These are phyloP conservation scores for Sandelia bainsii DNA, from an alignment of 2,797 vertebrate genomes.

Conservation along the genomic window DNA sequence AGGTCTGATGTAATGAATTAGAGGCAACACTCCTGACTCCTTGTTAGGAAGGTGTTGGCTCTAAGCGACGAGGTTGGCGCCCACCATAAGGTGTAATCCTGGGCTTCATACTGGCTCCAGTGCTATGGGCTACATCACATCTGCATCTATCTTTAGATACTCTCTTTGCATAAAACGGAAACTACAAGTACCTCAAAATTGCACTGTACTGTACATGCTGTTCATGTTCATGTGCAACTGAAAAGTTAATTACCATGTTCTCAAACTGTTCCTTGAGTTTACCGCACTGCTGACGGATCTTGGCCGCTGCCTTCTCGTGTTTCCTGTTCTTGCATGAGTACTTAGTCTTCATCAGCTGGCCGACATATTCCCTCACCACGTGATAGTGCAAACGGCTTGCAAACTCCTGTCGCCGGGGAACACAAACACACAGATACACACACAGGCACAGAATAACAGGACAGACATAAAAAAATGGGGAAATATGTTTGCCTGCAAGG, in stretches of 20 bases:
- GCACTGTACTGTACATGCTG: too few species aligned
- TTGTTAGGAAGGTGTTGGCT: too few species aligned
- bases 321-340: conserved; percentile 80
- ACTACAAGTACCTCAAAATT: too few species aligned
- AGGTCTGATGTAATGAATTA: too few species aligned
- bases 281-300: conserved; percentile 84
- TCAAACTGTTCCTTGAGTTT: conserved; percentile 77
- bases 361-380: conserved; percentile 86
- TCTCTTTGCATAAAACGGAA: too few species aligned
- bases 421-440: conserved; percentile 19
- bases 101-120: too few species aligned
- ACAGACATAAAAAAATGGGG: not conserved
- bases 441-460: conserved; percentile 34
- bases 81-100: too few species aligned
- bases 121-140: too few species aligned
- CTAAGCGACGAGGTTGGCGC: too few species aligned
- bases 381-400: conserved; percentile 84
- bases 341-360: conserved; percentile 85
- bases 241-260: conserved; percentile 82
- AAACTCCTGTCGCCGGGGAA: conserved; percentile 80
- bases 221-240: not conserved
- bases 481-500: not conserved
- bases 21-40: too few species aligned
- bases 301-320: conserved; percentile 80
- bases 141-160: too few species aligned